These are phyloP conservation scores for Chondrilla cf. caribensis DNA, from an alignment of 37 sponge, comb jelly and placozoan species.

Conservation along the genomic window DNA sequence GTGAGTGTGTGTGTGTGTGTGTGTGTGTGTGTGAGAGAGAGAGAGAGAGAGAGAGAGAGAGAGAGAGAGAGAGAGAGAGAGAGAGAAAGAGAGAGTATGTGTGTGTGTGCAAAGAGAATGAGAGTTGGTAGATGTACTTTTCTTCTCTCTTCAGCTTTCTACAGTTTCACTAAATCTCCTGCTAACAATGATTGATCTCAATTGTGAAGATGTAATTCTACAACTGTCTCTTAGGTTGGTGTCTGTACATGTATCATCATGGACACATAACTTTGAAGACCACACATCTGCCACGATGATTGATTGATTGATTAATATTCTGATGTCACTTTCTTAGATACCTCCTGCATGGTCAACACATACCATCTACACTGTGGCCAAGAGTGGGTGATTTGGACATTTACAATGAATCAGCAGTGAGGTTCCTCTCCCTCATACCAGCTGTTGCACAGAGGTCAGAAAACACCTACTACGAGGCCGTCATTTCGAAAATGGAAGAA, in stretches of 20 bases:
- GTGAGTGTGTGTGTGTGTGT: too few species aligned
- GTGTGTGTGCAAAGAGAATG: too few species aligned
- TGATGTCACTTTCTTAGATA: constrained; percentile 11
- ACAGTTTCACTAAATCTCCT: constrained; percentile 69
- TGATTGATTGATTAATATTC: background rate
- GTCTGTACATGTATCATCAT: background rate
- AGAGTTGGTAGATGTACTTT: too few species aligned
- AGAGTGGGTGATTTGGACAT: constrained; percentile 45
- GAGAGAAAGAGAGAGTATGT: too few species aligned
- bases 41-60: too few species aligned
- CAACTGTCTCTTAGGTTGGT: constrained; percentile 63
- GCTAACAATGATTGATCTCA: constrained; percentile 52
- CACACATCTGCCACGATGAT: too few species aligned
- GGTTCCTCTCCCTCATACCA: constrained; percentile 60
- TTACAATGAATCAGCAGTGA: constrained; percentile 47
- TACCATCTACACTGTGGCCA: constrained; percentile 49
- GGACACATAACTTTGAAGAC: too few species aligned
- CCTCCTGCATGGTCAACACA: constrained; percentile 56
- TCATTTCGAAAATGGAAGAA: background rate
- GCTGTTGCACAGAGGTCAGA: constrained; percentile 48
- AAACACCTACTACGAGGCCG: constrained; percentile 46
- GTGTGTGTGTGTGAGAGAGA: too few species aligned
- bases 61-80: too few species aligned
- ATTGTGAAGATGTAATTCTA: constrained; percentile 81
- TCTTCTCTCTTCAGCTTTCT: constrained; percentile 41